Conservation (phyloP, 2,113 vertebrate species). For the Ranitomeya variabilis region DNA sequence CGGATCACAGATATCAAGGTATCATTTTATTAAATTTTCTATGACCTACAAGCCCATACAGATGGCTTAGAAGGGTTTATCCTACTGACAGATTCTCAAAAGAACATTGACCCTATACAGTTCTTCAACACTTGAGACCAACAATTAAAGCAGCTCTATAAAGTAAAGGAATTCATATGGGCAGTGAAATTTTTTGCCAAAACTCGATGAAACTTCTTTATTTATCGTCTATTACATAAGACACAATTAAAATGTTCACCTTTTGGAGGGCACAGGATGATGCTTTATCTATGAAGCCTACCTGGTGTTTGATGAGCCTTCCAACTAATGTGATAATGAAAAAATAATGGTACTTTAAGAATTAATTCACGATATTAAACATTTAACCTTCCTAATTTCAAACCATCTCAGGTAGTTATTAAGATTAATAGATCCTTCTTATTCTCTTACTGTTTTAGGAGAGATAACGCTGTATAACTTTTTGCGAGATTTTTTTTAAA, state of each 20-base stretch:
- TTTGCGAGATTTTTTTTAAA: background rate
- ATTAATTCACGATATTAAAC: slow-evolving; percentile 44
- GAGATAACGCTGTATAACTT: background rate
- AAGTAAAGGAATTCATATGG: no score
- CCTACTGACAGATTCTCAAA: no score
- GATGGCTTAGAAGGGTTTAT: no score
- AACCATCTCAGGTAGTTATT: slow-evolving; percentile 22
- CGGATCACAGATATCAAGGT: no score
- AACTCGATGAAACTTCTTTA: background rate
- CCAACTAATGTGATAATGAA: slow-evolving; percentile 30
- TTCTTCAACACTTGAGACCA: no score
- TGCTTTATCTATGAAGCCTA: background rate
- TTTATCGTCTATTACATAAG: background rate
- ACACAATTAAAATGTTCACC: background rate
- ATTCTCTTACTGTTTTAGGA: background rate
- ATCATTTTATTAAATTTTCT: no score
- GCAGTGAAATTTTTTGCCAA: background rate
- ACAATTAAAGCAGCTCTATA: no score
- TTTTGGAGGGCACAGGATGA: slow-evolving; percentile 8
- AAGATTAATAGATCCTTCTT: slow-evolving; percentile 33
- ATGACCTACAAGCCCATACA: no score
- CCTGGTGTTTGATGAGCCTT: background rate
- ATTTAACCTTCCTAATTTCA: slow-evolving; percentile 48
- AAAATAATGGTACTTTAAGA: slow-evolving; percentile 51
- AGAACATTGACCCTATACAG: no score